Conservation (phyloP, 2,113 vertebrate species). For the Muntiacus muntjak region DNA sequence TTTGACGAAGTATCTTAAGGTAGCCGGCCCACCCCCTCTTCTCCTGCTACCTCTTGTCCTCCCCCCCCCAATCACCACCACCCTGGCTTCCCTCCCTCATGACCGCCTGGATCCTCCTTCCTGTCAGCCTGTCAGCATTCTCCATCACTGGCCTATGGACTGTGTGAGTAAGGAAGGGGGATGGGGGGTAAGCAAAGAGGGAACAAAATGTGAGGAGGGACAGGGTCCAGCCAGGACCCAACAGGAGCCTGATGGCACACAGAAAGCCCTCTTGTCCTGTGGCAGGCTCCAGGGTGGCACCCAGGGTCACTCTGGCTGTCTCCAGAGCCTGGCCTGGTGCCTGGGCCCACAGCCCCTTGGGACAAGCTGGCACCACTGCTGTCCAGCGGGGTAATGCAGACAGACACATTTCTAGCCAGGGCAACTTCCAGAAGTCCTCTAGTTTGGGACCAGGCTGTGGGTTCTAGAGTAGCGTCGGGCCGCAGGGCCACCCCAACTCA, state of each 20-base stretch:
- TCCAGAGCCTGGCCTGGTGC: slow-evolving; percentile 43
- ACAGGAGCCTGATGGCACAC: neutral
- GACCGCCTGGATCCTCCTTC: slow-evolving; percentile 96
- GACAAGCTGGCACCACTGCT: slow-evolving; percentile 39
- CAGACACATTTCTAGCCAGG: neutral
- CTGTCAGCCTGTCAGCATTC: slow-evolving; percentile 93
- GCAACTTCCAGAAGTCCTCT: neutral
- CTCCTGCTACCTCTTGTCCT: slow-evolving; percentile 59
- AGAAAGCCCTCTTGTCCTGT: slow-evolving; percentile 32
- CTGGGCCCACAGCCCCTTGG: slow-evolving; percentile 36
- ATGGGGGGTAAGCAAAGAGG: neutral
- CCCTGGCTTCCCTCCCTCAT: slow-evolving; percentile 88
- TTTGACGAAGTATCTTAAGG: slow-evolving; percentile 56
- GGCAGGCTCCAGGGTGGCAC: neutral
- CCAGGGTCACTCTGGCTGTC: slow-evolving; percentile 19
- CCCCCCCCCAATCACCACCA: slow-evolving; percentile 82
- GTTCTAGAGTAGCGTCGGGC: neutral
- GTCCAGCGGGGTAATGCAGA: neutral
- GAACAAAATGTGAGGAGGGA: neutral
- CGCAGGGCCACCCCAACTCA: neutral
- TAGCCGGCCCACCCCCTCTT: slow-evolving; percentile 59
- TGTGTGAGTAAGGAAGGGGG: slow-evolving; percentile 85
- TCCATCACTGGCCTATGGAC: slow-evolving; percentile 97
- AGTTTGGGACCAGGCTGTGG: neutral
- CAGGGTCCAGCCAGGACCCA: neutral